Evolutionary conservation across 2,888 invertebrate genomes (phyloP).

Genomic region (Hermaeophaga mercurialis): DNA sequence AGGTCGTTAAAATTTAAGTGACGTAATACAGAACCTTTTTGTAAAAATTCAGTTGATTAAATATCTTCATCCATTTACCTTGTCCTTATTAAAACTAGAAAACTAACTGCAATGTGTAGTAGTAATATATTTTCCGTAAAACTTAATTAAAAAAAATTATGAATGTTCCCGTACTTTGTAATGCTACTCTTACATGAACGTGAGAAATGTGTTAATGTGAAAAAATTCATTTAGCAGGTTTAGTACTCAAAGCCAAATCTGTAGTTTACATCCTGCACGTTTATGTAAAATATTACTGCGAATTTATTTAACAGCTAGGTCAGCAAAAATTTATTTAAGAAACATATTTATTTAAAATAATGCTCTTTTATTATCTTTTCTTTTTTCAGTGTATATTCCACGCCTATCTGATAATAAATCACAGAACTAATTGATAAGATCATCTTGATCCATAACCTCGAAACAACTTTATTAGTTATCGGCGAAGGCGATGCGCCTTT

Average conservation of each 20-base stretch:
- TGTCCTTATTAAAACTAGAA: neutral
- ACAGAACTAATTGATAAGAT: neutral
- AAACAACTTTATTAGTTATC: constrained; percentile 6
- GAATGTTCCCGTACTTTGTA: neutral
- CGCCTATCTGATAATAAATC: constrained; percentile 12
- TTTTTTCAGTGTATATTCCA: too few relatives aligned
- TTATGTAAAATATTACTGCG: too few relatives aligned
- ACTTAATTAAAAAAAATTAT: constrained; percentile 5
- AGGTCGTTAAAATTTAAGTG: too few relatives aligned
- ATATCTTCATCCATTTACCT: constrained; percentile 1
- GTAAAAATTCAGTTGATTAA: constrained; percentile 5
- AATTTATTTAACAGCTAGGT: too few relatives aligned
- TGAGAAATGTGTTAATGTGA: constrained; percentile 7
- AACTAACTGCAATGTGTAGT: constrained; percentile 5
- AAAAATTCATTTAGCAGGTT: too few relatives aligned
- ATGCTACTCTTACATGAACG: neutral
- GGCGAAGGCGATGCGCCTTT: neutral
- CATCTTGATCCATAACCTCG: neutral
- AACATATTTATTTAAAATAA: too few relatives aligned
- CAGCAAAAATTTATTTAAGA: too few relatives aligned
- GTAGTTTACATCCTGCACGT: too few relatives aligned
- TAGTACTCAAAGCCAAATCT: too few relatives aligned
- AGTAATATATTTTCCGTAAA: constrained; percentile 3
- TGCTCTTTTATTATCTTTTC: too few relatives aligned
- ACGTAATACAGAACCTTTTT: too few relatives aligned